A percentile compares a stretch with the other conserved stretches of the same genome.
phyloP scores from a whole-genome alignment of 1,140 invertebrate genomes.

The Penaeus japonicus region DNA sequence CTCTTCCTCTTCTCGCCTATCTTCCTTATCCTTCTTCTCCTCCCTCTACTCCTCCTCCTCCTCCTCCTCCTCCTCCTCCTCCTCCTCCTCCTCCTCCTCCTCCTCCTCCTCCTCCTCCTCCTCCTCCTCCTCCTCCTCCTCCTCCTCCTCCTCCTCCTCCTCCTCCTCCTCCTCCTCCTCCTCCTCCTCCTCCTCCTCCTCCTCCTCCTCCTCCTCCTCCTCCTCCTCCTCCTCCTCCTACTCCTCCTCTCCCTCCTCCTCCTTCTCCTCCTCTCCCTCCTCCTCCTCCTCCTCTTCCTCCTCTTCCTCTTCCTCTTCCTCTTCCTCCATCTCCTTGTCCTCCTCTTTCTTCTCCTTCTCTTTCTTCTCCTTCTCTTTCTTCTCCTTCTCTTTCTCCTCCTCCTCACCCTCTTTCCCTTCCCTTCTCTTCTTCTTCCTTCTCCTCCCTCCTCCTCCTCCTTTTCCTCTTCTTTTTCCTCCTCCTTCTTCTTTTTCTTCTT shows the following conservation, averaged over 20 bases:
- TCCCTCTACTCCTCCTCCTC: no score
- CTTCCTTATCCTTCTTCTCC: no score
- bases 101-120: no score
- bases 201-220: background rate
- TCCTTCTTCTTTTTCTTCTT: slow-evolving; percentile 50
- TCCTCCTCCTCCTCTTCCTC: slow-evolving; percentile 2
- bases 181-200: slow-evolving; percentile 15
- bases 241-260: background rate
- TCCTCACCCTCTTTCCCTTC: slow-evolving; percentile 31
- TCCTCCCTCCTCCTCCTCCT: slow-evolving; percentile 47
- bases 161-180: no score
- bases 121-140: no score
- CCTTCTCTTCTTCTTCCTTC: background rate
- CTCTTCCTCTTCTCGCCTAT: no score
- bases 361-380: background rate
- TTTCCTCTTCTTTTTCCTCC: background rate
- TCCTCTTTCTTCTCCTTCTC: slow-evolving; percentile 47
- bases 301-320: slow-evolving; percentile 38
- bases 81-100: no score
- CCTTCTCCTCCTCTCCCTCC: background rate
- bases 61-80: no score
- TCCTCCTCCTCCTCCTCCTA: slow-evolving; percentile 56
- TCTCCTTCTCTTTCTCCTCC: slow-evolving; percentile 31
- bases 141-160: no score
- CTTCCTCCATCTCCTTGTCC: background rate